phyloP scores from a whole-genome alignment of 1,140 invertebrate species.

The Papilio helenus region DNA sequence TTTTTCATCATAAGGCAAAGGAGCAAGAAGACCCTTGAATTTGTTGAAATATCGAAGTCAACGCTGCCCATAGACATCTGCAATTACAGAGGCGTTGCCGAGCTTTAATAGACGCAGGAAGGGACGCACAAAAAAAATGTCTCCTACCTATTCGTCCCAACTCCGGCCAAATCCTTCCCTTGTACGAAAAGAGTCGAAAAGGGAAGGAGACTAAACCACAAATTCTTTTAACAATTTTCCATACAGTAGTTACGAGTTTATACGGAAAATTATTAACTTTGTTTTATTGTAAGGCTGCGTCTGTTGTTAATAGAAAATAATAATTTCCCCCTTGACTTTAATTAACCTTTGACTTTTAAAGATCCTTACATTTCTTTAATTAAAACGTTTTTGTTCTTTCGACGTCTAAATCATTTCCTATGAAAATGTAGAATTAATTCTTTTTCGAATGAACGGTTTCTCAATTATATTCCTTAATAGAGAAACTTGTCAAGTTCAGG shows the following conservation, averaged over 20 bases:
- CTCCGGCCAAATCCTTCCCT: too few relatives aligned
- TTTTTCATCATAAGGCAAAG: too few relatives aligned
- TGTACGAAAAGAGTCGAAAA: too few relatives aligned
- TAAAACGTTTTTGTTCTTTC: constrained; percentile 10
- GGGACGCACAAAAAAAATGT: too few relatives aligned
- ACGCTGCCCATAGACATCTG: too few relatives aligned
- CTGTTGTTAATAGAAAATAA: constrained; percentile 18
- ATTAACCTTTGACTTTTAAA: constrained; percentile 25
- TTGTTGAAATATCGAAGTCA: too few relatives aligned
- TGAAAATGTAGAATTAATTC: neutral
- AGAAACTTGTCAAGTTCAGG: constrained; percentile 11
- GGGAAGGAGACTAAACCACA: constrained; percentile 37
- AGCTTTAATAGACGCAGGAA: too few relatives aligned
- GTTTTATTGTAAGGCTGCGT: constrained; percentile 48
- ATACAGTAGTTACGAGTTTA: constrained; percentile 60
- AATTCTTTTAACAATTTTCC: constrained; percentile 67
- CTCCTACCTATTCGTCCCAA: too few relatives aligned
- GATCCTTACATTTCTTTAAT: constrained; percentile 4
- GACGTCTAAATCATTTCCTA: neutral
- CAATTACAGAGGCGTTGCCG: too few relatives aligned
- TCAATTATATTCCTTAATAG: neutral
- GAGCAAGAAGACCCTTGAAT: too few relatives aligned
- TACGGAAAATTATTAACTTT: constrained; percentile 71
- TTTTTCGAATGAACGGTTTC: neutral
- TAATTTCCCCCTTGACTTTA: constrained; percentile 29